Evolutionary conservation across 2,113 vertebrate genomes (phyloP).

Genomic region (Tachysurus fulvidraco): DNA sequence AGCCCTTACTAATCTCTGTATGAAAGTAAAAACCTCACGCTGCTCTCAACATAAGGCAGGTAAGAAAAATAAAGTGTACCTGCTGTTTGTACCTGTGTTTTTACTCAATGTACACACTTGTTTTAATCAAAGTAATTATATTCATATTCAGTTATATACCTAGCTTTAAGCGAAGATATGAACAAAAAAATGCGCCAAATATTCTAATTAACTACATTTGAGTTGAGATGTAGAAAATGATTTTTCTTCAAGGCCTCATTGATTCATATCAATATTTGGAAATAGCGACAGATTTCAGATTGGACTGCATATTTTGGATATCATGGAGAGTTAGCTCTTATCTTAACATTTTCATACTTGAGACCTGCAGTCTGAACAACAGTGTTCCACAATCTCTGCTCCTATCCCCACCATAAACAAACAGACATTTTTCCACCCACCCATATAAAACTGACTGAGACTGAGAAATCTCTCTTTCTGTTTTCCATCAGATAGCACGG

Average conservation of each 20-base stretch:
- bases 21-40: not conserved
- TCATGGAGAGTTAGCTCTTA: not conserved
- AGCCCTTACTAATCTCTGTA: not conserved
- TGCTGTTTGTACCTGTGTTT: not conserved
- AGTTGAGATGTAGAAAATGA: not conserved
- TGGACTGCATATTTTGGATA: constrained; percentile 14
- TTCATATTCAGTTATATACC: not conserved
- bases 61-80: not conserved
- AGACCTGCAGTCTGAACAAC: constrained; percentile 23
- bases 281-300: not conserved
- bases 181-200: too few species aligned
- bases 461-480: constrained; percentile 57
- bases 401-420: constrained; percentile 60
- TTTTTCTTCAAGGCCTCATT: not conserved
- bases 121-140: not conserved
- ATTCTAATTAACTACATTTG: not conserved
- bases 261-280: not conserved
- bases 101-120: not conserved
- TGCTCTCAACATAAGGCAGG: not conserved
- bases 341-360: constrained; percentile 33
- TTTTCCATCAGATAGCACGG: constrained; percentile 59
- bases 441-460: constrained; percentile 58
- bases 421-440: constrained; percentile 62
- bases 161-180: not conserved
- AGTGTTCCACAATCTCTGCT: constrained; percentile 48